Evolutionary conservation across 2,113 vertebrate genomes (phyloP).

Genomic region (Gambusia affinis): DNA sequence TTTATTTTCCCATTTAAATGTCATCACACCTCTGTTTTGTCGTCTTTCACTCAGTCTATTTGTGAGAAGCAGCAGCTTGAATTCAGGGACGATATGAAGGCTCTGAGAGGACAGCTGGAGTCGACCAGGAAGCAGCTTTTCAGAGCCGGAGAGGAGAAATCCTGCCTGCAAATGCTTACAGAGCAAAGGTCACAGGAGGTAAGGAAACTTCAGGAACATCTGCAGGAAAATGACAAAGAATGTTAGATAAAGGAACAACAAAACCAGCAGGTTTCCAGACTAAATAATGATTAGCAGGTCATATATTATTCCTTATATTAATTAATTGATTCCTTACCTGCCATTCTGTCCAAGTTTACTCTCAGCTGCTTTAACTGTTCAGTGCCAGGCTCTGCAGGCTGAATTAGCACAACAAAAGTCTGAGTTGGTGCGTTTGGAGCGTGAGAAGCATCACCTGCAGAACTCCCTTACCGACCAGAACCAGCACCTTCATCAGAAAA

Average conservation of each 20-base stretch:
- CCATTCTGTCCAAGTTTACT: neutral
- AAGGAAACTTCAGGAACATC: constrained; percentile 62
- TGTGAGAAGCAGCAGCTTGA: constrained; percentile 73
- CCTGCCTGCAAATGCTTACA: constrained; percentile 65
- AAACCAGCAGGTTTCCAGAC: constrained; percentile 54
- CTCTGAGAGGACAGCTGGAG: constrained; percentile 70
- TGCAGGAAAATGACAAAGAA: constrained; percentile 74
- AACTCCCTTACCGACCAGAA: constrained; percentile 73
- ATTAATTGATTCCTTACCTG: neutral
- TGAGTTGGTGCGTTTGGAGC: constrained; percentile 73
- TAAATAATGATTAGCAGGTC: neutral
- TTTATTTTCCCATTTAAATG: neutral
- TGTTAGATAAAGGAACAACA: constrained; percentile 68
- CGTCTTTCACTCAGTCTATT: constrained; percentile 66
- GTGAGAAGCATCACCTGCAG: constrained; percentile 75
- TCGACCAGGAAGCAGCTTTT: constrained; percentile 69
- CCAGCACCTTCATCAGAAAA: constrained; percentile 69
- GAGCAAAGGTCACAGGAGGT: constrained; percentile 66
- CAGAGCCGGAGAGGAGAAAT: constrained; percentile 50
- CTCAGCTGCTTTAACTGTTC: constrained; percentile 36
- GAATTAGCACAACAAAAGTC: constrained; percentile 74
- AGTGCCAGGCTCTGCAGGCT: constrained; percentile 61
- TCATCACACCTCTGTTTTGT: constrained; percentile 1
- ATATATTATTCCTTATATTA: too few relatives aligned
- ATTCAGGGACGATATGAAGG: constrained; percentile 68